Conservation (phyloP, 2,113 vertebrate genomes). For the Protobothrops mucrosquamatus region DNA sequence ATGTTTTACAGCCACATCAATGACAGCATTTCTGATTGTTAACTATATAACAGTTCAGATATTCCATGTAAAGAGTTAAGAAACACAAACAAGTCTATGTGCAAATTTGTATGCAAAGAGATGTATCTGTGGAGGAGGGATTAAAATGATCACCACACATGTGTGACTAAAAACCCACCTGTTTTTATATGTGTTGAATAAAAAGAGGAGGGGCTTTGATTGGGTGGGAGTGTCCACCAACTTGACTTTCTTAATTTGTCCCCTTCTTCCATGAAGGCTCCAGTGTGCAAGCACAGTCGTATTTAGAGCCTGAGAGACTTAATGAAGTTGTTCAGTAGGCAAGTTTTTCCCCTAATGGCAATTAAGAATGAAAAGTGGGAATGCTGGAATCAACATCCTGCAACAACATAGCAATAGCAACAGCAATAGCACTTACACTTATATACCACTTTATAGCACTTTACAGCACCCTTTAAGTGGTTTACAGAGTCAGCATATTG, state of each 20-base stretch:
- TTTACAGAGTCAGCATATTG: not conserved
- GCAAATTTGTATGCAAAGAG: not conserved
- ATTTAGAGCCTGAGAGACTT: not conserved
- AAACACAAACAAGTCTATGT: not conserved
- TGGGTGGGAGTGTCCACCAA: not conserved
- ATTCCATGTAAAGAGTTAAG: too few species aligned
- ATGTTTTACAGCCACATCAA: too few species aligned
- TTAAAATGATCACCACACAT: not conserved
- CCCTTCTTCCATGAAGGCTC: not conserved
- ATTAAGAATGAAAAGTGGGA: not conserved
- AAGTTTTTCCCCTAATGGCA: not conserved
- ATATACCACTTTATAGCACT: not conserved
- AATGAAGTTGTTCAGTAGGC: not conserved
- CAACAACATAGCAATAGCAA: not conserved
- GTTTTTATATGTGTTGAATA: not conserved
- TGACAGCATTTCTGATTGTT: too few species aligned
- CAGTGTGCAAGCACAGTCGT: not conserved
- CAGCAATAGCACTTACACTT: not conserved
- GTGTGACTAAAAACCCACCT: not conserved
- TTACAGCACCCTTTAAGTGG: not conserved
- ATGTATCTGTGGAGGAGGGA: not conserved
- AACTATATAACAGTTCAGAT: too few species aligned
- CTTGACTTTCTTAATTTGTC: not conserved
- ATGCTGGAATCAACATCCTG: not conserved
- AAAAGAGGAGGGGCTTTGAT: not conserved